A percentile compares a stretch with the other conserved stretches of the same genome.
Conservation (phyloP, 1,140 invertebrate species). For the Pectinophora gossypiella region DNA sequence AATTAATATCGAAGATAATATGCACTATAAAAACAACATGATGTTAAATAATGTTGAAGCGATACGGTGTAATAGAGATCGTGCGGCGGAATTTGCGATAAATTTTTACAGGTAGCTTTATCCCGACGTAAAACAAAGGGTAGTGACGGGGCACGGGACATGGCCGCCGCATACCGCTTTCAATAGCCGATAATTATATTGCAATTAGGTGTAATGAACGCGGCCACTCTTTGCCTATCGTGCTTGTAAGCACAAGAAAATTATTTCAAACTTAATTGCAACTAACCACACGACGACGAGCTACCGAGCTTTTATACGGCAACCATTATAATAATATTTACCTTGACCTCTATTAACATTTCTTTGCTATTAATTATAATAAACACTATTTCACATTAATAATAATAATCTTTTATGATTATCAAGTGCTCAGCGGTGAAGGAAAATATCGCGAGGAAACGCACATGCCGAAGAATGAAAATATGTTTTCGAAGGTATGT, state of each 20-base stretch:
- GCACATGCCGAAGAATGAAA: no score
- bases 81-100: no score
- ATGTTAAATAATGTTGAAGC: no score
- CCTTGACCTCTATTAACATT: not conserved
- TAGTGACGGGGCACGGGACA: constrained; percentile 17
- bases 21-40: no score
- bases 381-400: no score
- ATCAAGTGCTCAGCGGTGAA: no score
- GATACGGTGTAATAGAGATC: no score
- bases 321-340: not conserved
- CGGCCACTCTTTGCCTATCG: constrained; percentile 38
- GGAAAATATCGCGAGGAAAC: no score
- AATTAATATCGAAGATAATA: no score
- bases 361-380: not conserved
- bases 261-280: constrained; percentile 48
- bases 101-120: not conserved
- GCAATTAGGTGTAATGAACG: constrained; percentile 60
- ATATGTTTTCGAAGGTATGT: no score
- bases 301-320: not conserved
- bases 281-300: constrained; percentile 23
- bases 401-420: no score
- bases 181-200: constrained; percentile 57
- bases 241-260: constrained; percentile 23
- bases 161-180: constrained; percentile 37
- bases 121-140: constrained; percentile 27